Evolutionary conservation across 1,140 invertebrate species (phyloP), one percentile per base, ranked within the genome.

Genomic region (Ceratoteleas bidentatus): DNA sequence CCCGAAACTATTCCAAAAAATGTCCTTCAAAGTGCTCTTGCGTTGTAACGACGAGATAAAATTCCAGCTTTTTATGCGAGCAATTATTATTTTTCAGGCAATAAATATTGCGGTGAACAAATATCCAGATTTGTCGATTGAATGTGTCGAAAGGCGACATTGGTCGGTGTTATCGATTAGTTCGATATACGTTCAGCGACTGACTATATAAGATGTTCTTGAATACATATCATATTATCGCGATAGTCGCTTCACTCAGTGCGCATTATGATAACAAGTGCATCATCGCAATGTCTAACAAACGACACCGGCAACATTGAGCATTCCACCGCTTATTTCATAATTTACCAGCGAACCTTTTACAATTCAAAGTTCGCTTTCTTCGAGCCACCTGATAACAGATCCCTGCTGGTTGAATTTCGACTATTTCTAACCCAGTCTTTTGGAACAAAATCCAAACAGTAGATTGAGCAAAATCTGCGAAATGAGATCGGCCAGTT

Each of bases 221-320:
- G 62, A 79, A 79, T 56, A 68, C 76, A 73, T 79, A 79, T 79
- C 76, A 34, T 72, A 78, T 78, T 79, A 79, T 79, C 76, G 76
- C 76, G 68, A 79, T 72, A 72, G 66, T 61, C 58, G 43, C 15
- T 79, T 68, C 62, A 62, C 14, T 73, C 61, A 73, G 33, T 61
- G 49, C 34, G 52, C 57, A 56, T 74, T 74, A 69, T 80, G 69
- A 80, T 74, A 80, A 80, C 77, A 80, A 80, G 62, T 66, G 76
- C 76, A 79, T 79, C 68, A 79, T 68, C 62, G 62, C 76, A 54
- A 65, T 61, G 76, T 68, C 50, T 33, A 73, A 53, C 62, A 79
- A 70, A 66, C 40, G 68, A 79, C 68, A 79, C 34, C 53, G 43
- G 14, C 61, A 79, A 73, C 56, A 50, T 73, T 57, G 36, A 56